Conservation (phyloP, 2,113 vertebrate species). For the Ursus arctos region DNA sequence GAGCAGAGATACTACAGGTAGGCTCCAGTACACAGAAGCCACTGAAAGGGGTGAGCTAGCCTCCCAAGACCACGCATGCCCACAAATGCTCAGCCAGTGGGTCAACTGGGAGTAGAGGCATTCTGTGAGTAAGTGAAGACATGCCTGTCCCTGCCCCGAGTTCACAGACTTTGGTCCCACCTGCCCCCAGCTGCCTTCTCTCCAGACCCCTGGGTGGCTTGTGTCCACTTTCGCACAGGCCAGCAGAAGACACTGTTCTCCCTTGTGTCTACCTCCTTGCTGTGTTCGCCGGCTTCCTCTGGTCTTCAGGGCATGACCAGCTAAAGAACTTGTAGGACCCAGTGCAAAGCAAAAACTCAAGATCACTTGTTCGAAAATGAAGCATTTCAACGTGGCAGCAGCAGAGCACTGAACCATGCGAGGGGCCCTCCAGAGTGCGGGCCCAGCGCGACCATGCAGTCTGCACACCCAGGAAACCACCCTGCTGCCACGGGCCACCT, state of each 20-base stretch:
- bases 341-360: not conserved
- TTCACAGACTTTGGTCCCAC: not conserved
- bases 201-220: not conserved
- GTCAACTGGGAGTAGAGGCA: not conserved
- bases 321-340: not conserved
- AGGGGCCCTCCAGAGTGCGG: not conserved
- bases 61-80: accelerated
- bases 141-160: not conserved
- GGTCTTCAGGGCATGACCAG: not conserved
- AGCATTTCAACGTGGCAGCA: not conserved
- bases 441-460: accelerated
- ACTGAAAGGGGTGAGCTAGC: not conserved
- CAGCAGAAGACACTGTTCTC: not conserved
- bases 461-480: accelerated
- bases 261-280: not conserved
- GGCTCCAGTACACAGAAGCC: not conserved
- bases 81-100: accelerated
- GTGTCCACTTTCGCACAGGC: not conserved
- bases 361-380: not conserved
- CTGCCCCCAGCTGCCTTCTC: not conserved
- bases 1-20: accelerated
- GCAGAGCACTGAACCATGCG: not conserved
- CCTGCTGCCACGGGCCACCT: not conserved
- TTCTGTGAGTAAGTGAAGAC: too few species aligned
- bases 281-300: not conserved